These are phyloP conservation scores for Cardiocondyla obscurior DNA, from an alignment of 1,140 invertebrate species.

Conservation along the genomic window DNA sequence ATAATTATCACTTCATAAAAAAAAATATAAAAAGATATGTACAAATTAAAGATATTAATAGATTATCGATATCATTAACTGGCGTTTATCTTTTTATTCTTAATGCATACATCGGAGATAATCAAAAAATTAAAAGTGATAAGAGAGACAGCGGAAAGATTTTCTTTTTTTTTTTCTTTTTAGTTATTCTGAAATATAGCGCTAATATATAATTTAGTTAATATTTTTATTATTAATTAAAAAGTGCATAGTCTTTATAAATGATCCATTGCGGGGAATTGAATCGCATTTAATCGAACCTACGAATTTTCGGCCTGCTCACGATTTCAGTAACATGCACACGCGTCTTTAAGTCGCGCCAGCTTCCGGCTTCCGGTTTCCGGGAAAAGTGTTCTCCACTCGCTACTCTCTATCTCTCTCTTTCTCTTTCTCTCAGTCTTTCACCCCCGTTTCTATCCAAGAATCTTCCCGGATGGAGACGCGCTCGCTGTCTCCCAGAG, in stretches of 20 bases:
- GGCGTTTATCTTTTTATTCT: background rate
- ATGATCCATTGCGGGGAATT: background rate
- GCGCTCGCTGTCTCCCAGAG: constrained; percentile 61
- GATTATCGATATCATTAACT: background rate
- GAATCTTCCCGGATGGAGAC: constrained; percentile 65
- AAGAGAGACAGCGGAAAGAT: background rate
- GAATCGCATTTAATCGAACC: background rate
- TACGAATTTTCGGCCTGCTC: background rate
- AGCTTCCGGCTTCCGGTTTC: constrained; percentile 79
- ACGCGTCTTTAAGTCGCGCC: constrained; percentile 77
- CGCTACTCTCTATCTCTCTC: background rate
- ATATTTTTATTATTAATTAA: background rate
- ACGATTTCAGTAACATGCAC: constrained; percentile 27
- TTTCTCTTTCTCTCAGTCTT: constrained; percentile 49
- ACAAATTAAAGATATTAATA: background rate
- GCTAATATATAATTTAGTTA: no score
- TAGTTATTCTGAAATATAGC: background rate
- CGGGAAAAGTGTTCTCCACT: constrained; percentile 69
- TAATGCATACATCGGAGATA: background rate
- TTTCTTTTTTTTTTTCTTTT: background rate
- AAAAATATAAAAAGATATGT: background rate
- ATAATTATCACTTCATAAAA: background rate
- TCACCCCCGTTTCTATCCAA: constrained; percentile 66
- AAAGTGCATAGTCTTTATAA: background rate
- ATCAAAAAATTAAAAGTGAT: background rate